Conservation (phyloP, 2,888 invertebrate species). For the Phengaris arion region DNA sequence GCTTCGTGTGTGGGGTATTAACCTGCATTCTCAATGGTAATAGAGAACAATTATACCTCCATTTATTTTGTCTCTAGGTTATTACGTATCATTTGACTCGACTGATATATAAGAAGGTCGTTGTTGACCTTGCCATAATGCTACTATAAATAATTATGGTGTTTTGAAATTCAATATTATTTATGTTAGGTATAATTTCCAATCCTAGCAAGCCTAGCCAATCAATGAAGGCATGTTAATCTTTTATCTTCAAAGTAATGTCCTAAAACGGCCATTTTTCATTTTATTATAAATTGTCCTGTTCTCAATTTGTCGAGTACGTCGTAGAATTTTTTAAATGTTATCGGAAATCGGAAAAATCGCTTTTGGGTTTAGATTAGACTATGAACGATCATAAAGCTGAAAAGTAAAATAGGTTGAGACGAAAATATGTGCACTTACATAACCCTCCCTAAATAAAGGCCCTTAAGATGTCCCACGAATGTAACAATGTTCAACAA, state of each 20-base stretch:
- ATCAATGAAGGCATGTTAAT: not conserved
- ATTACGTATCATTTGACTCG: not conserved
- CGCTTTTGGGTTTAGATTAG: not conserved
- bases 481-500: conserved; percentile 4
- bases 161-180: not conserved
- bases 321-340: not conserved
- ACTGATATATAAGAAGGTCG: not conserved
- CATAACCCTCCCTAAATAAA: conserved; percentile 6
- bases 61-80: conserved; percentile 7
- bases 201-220: too few relatives aligned
- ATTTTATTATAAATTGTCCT: not conserved
- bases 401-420: conserved; percentile 4
- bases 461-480: not conserved
- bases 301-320: not conserved
- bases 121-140: not conserved
- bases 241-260: not conserved
- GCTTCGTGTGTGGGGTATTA: conserved; percentile 58
- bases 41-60: conserved; percentile 21
- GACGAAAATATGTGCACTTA: not conserved
- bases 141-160: not conserved
- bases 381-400: conserved; percentile 7
- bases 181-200: not conserved
- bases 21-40: conserved; percentile 31
- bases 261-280: not conserved
- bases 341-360: not conserved